Evolutionary conservation across 2,888 invertebrate species (phyloP).

Genomic region (Cotesia congregata): DNA sequence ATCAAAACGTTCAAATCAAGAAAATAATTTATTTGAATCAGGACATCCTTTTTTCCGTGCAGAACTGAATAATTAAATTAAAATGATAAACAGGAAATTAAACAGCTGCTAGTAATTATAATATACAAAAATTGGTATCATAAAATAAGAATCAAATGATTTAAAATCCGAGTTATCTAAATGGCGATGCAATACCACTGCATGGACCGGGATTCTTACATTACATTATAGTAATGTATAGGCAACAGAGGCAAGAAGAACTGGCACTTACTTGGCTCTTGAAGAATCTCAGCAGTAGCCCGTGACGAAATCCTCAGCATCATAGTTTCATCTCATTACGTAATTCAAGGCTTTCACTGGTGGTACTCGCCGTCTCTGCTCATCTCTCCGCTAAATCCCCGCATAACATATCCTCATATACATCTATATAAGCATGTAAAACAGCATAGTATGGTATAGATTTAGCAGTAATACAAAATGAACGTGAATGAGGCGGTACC

Average conservation of each 20-base stretch:
- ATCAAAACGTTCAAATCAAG: no score
- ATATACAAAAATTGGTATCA: background rate
- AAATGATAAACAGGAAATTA: no score
- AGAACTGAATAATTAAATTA: no score
- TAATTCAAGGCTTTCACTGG: constrained; percentile 31
- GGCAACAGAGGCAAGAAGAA: background rate
- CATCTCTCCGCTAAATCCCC: background rate
- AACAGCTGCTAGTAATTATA: no score
- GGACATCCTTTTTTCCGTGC: no score
- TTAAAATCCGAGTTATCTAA: background rate
- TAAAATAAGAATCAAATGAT: background rate
- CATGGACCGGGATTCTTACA: background rate
- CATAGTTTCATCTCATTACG: constrained; percentile 26
- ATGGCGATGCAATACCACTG: background rate
- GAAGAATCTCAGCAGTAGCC: constrained; percentile 16
- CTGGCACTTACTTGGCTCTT: background rate
- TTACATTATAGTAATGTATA: background rate
- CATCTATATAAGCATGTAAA: background rate
- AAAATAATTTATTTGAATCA: no score
- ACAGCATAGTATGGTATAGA: no score
- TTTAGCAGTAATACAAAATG: constrained; percentile 6
- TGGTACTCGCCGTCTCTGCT: constrained; percentile 12
- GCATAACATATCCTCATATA: background rate
- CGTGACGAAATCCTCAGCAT: constrained; percentile 23
- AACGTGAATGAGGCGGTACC: constrained; percentile 13